Evolutionary conservation across 2,888 invertebrate species (phyloP).

Genomic region (Adelognathus sp.): DNA sequence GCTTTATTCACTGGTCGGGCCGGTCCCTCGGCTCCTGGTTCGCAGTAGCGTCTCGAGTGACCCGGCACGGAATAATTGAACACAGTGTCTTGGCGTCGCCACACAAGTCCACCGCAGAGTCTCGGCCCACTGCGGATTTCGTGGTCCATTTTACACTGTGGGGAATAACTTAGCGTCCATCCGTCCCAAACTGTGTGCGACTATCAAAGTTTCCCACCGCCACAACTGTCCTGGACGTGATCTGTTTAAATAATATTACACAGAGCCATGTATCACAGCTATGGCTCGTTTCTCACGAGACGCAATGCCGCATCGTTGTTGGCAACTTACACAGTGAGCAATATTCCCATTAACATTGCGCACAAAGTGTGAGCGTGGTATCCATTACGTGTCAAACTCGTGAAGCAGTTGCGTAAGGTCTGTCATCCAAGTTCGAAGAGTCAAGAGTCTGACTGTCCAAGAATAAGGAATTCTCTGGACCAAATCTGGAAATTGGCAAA

Average conservation of each 20-base stretch:
- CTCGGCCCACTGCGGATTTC: not conserved
- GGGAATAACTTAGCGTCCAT: constrained; percentile 11
- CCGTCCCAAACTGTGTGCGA: constrained; percentile 14
- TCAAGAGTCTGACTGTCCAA: not conserved
- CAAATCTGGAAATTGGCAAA: constrained; percentile 75
- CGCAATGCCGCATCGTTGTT: not conserved
- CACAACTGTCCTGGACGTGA: constrained; percentile 41
- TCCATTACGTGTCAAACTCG: constrained; percentile 15
- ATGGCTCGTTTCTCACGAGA: not conserved
- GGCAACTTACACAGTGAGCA: not conserved
- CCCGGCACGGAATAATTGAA: constrained; percentile 55
- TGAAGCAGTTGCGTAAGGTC: constrained; percentile 2
- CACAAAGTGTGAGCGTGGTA: not conserved
- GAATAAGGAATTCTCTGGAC: constrained; percentile 13
- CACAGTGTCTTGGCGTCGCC: constrained; percentile 21
- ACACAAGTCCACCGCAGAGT: not conserved
- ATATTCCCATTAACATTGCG: not conserved
- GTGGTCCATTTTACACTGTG: constrained; percentile 6
- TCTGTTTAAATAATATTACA: constrained; percentile 31
- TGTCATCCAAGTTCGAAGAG: no score
- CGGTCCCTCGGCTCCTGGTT: not conserved
- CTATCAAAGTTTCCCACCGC: constrained; percentile 32
- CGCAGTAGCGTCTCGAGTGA: constrained; percentile 28
- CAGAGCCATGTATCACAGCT: not conserved
- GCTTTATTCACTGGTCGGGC: constrained; percentile 29